Evolutionary conservation across 1,140 invertebrate species (phyloP).

Genomic region (Philaenus spumarius): DNA sequence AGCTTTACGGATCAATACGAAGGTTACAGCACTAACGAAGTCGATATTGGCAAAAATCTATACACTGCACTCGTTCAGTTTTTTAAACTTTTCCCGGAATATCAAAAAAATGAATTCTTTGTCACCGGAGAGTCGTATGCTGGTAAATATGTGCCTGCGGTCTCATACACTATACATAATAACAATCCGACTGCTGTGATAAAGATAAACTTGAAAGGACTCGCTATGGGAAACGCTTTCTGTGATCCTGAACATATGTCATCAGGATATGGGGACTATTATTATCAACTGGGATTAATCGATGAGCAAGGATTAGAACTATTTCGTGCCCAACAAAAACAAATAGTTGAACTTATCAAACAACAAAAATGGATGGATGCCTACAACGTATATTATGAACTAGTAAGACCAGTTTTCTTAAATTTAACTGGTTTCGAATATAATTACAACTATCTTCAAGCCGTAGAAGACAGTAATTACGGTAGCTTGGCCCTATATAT

Average conservation of each 20-base stretch:
- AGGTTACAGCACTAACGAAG: slow-evolving; percentile 60
- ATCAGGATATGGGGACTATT: slow-evolving; percentile 67
- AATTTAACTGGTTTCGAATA: slow-evolving; percentile 75
- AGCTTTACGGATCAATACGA: slow-evolving; percentile 51
- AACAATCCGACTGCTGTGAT: slow-evolving; percentile 50
- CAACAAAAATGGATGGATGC: slow-evolving; percentile 51
- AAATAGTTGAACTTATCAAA: slow-evolving; percentile 44
- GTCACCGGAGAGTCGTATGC: slow-evolving; percentile 82
- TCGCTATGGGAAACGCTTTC: slow-evolving; percentile 81
- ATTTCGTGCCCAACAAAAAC: slow-evolving; percentile 16
- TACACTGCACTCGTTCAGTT: slow-evolving; percentile 47
- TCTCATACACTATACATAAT: slow-evolving; percentile 63
- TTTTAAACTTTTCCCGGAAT: slow-evolving; percentile 61
- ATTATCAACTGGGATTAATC: slow-evolving; percentile 63
- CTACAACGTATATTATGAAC: slow-evolving; percentile 53
- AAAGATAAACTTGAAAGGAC: slow-evolving; percentile 58
- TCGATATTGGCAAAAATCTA: slow-evolving; percentile 36
- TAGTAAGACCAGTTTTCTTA: slow-evolving; percentile 70
- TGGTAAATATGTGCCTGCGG: slow-evolving; percentile 73
- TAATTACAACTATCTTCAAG: slow-evolving; percentile 51
- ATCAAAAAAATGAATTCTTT: slow-evolving; percentile 59
- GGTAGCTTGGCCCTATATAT: background rate
- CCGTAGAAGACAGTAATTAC: slow-evolving; percentile 41
- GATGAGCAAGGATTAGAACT: slow-evolving; percentile 14
- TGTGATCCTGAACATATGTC: slow-evolving; percentile 74